A percentile compares a stretch with the other conserved stretches of the same genome.
These are phyloP conservation scores for Abscondita cerata DNA, from an alignment of 2,888 invertebrate species.

Conservation along the genomic window DNA sequence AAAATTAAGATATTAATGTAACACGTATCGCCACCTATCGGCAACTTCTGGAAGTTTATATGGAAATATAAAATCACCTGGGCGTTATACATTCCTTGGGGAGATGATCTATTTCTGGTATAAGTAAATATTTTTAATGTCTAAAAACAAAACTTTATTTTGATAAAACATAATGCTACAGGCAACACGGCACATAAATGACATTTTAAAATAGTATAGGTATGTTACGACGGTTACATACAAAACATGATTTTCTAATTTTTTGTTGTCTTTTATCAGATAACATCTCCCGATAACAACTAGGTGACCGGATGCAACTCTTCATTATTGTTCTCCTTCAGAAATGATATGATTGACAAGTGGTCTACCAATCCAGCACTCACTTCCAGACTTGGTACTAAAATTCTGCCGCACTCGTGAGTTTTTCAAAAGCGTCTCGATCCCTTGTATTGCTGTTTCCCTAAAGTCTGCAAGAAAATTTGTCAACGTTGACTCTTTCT, in stretches of 20 bases:
- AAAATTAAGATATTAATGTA: too few relatives aligned
- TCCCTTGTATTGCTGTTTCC: not conserved
- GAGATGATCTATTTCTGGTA: too few relatives aligned
- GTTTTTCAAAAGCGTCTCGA: not conserved
- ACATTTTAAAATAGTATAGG: not conserved
- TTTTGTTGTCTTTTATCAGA: too few relatives aligned
- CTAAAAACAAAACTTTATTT: not conserved
- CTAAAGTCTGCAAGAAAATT: constrained; percentile 9
- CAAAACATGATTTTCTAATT: too few relatives aligned
- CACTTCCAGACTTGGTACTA: constrained; percentile 5
- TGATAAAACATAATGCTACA: not conserved
- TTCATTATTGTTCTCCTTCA: not conserved
- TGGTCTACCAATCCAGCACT: not conserved
- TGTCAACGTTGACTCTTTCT: constrained; percentile 5
- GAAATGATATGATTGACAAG: not conserved
- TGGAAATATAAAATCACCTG: too few relatives aligned
- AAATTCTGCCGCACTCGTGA: not conserved
- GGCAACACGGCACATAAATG: not conserved
- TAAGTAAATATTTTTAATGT: too few relatives aligned
- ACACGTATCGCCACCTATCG: too few relatives aligned
- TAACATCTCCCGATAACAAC: constrained; percentile 4
- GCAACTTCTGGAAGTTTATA: too few relatives aligned
- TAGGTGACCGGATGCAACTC: not conserved
- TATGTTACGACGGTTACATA: not conserved
- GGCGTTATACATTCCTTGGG: too few relatives aligned